Percentiles rank a stretch among this genome's conserved stretches.
Evolutionary conservation across 2,113 vertebrate species (phyloP).

Genomic region (Heterotilapia buettikoferi): DNA sequence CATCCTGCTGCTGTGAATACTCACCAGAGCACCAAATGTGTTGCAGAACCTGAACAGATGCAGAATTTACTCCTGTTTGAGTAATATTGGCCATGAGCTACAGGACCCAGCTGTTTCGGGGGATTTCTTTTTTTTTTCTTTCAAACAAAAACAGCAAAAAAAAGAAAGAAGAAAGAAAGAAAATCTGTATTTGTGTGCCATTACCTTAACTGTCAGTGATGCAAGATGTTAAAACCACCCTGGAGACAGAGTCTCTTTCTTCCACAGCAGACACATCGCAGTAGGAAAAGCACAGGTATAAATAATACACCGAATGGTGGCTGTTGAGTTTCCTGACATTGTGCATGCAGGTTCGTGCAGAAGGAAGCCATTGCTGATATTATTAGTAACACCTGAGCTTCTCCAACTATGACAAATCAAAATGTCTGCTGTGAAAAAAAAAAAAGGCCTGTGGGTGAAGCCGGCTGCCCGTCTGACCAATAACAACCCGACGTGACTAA

Average conservation of each 20-base stretch:
- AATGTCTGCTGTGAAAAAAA: conserved; percentile 23
- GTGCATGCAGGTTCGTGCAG: neutral
- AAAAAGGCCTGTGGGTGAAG: conserved; percentile 4
- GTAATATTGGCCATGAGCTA: neutral
- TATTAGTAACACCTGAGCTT: conserved; percentile 18
- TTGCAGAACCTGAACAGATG: neutral
- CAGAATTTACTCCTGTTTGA: neutral
- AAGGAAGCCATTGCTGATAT: neutral
- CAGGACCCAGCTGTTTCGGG: neutral
- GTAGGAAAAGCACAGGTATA: neutral
- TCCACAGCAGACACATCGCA: neutral
- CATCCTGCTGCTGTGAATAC: neutral
- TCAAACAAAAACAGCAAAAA: neutral
- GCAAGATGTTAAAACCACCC: neutral
- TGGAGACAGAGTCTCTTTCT: neutral
- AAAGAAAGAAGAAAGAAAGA: neutral
- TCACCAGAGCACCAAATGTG: neutral
- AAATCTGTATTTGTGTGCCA: neutral
- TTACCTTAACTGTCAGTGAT: neutral
- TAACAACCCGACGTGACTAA: conserved; percentile 11
- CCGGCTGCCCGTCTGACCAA: neutral
- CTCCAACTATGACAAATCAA: neutral
- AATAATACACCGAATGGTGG: neutral
- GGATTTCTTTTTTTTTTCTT: neutral
- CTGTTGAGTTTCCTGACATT: neutral